Percentiles rank a stretch among this genome's conserved stretches.
Evolutionary conservation across 1,140 invertebrate species (phyloP).

Genomic region (Melipona quadrifasciata): DNA sequence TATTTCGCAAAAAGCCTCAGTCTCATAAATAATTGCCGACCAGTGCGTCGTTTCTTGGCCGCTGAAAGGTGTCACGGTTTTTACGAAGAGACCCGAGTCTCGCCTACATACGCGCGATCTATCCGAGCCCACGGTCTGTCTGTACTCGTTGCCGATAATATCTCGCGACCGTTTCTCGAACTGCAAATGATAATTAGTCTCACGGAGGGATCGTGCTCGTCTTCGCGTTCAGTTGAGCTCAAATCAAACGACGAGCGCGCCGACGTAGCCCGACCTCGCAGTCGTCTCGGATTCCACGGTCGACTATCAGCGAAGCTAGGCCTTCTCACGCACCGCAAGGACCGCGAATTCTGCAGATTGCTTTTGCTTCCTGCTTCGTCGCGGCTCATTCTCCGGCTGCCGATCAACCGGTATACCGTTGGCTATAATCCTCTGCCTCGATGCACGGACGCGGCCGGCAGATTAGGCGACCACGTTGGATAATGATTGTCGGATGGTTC

Average conservation of each 20-base stretch:
- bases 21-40: neutral
- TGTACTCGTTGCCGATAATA: neutral
- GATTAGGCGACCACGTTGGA: slow-evolving; percentile 49
- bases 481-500: slow-evolving; percentile 36
- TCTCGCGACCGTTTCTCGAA: slow-evolving; percentile 33
- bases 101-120: neutral
- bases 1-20: neutral
- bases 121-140: neutral
- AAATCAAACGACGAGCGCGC: neutral
- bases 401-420: slow-evolving; percentile 61
- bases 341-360: slow-evolving; percentile 67
- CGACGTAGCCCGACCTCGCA: neutral
- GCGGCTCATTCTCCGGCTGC: slow-evolving; percentile 51
- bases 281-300: slow-evolving; percentile 60
- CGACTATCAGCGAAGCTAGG: slow-evolving; percentile 52
- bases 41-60: neutral
- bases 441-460: neutral
- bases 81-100: neutral
- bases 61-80: slow-evolving; percentile 8
- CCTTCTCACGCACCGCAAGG: slow-evolving; percentile 65
- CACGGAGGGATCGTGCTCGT: neutral
- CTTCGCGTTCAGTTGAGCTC: neutral
- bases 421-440: slow-evolving; percentile 50
- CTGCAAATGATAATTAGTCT: slow-evolving; percentile 51
- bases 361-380: slow-evolving; percentile 62